Evolutionary conservation across 2,113 vertebrate species (phyloP), one percentile per base, ranked within the genome.

Genomic region (Chelonoidis abingdonii): DNA sequence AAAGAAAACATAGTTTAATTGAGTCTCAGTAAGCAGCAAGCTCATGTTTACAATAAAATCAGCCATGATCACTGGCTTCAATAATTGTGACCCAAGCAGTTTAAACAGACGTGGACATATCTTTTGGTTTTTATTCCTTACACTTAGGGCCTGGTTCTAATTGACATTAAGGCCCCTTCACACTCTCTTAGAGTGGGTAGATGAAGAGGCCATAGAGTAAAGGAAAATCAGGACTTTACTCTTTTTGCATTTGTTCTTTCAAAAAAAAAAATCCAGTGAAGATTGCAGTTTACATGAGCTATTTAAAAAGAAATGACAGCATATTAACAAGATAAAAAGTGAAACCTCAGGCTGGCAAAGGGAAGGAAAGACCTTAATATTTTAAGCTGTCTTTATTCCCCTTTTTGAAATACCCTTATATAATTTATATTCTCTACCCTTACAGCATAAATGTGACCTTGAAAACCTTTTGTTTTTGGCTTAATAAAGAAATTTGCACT

Each of bases 41-140:
- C 94, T 97, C 95, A 98, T 98, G 96, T 98, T 98, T 98, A 97
- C 93, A 96, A 97, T 98, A 98, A 57, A 97, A 98, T 97, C 96
- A 97, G 80, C 88, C 91, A 91, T 93, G 96, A 97, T 97, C 97
- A 96, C 80, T 84, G 81, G 89, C 85, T 88, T 94, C 95, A 97
- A 96, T 96, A 97, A 96, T 96, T 97, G 93, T 95, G 92, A 96
- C 29, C 24, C 82, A 96, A 92, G 97, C 54, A 84, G 89, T 79
- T 90, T 96, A 95, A 97, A 91, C 93, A 97, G 96, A 97, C 95
- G 91, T 93, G 91, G 89, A 86, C 90, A 72, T 9, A 83, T 79
- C 92, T 94, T 47, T 93, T 27, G 69, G 90, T 93, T 89, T 85
- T 38, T 86, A 76, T 85, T 50, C 47, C 72, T 82, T 89, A 29